These are phyloP conservation scores for Drosophila tropicalis DNA, from an alignment of 1,140 invertebrate species.

Conservation along the genomic window DNA sequence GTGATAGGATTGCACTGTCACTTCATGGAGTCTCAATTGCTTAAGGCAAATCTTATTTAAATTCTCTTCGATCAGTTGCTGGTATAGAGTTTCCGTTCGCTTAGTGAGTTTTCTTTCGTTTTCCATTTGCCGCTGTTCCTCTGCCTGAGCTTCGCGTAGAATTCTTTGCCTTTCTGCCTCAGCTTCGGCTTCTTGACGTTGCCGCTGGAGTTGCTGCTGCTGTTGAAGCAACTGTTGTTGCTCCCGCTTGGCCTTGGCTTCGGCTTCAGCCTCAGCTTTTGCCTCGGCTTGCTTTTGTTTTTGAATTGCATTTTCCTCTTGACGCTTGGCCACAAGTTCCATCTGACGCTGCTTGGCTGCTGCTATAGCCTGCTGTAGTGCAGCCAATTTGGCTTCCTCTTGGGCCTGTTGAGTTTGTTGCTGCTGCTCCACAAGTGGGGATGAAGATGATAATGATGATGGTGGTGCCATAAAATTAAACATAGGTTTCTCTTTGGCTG, in stretches of 20 bases:
- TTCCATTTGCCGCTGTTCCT: not conserved
- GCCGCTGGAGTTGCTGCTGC: not conserved
- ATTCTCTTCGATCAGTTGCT: constrained; percentile 16
- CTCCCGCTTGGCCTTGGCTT: constrained; percentile 1
- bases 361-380: constrained; percentile 55
- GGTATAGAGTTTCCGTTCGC: constrained; percentile 27
- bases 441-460: not conserved
- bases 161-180: constrained; percentile 6
- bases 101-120: not conserved
- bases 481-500: not conserved
- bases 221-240: not conserved
- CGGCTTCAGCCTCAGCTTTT: constrained; percentile 20
- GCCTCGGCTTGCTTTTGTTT: constrained; percentile 17
- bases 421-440: not conserved
- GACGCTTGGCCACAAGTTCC: constrained; percentile 48
- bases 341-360: constrained; percentile 52
- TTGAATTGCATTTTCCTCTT: constrained; percentile 23
- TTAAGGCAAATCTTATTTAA: constrained; percentile 27
- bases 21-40: constrained; percentile 24
- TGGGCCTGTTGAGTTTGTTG: constrained; percentile 22
- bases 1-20: constrained; percentile 13
- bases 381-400: constrained; percentile 46
- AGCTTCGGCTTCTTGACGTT: constrained; percentile 8
- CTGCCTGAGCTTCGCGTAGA: not conserved
- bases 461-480: not conserved